Percentiles rank a stretch among this genome's conserved stretches.
Conservation (phyloP, 1,140 invertebrate genomes). For the Chironomus striatipennis region DNA sequence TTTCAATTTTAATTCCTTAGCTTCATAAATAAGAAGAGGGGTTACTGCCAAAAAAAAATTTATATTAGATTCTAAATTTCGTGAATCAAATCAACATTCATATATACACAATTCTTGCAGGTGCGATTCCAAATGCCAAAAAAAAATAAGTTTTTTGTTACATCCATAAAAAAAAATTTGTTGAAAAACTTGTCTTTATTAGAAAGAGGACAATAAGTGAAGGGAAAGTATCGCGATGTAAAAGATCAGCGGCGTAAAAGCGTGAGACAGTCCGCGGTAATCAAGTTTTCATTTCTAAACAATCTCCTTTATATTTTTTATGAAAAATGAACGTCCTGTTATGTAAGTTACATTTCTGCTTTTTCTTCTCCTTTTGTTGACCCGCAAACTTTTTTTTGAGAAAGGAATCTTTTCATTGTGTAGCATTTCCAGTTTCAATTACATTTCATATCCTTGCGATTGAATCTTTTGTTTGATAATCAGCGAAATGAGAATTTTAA, state of each 20-base stretch:
- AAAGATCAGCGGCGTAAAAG: slow-evolving; percentile 11
- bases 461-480: slow-evolving; percentile 17
- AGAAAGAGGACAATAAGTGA: neutral
- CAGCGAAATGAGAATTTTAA: neutral
- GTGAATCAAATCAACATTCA: neutral
- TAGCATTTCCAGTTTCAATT: slow-evolving; percentile 3
- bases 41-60: no score
- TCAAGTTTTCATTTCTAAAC: neutral
- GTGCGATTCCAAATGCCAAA: slow-evolving; percentile 6
- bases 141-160: neutral
- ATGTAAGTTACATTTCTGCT: neutral
- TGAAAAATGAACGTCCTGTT: slow-evolving; percentile 1
- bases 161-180: slow-evolving; percentile 16
- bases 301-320: neutral
- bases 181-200: slow-evolving; percentile 21
- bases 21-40: neutral
- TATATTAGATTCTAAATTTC: no score
- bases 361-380: slow-evolving; percentile 16
- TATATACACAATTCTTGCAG: no score
- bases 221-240: neutral
- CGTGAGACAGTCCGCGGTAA: slow-evolving; percentile 17
- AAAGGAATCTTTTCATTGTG: neutral
- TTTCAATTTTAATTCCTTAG: neutral
- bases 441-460: slow-evolving; percentile 7
- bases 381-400: neutral